phyloP scores from a whole-genome alignment of 1,140 invertebrate genomes.

The Macrocentrus cingulum region DNA sequence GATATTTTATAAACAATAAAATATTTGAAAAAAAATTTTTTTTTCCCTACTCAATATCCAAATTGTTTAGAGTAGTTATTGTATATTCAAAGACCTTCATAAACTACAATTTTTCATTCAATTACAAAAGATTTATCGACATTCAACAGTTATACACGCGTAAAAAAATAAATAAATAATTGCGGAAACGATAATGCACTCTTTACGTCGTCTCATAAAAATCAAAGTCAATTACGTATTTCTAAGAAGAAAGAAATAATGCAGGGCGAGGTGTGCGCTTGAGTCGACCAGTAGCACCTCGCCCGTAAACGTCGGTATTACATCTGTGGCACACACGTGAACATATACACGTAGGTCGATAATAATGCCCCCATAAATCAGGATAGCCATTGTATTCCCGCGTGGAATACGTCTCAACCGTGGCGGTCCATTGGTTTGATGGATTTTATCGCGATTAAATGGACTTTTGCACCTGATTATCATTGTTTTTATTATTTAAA shows the following conservation, averaged over 20 bases:
- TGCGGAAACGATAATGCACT: constrained; percentile 1
- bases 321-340: constrained; percentile 43
- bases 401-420: constrained; percentile 28
- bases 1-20: too few relatives aligned
- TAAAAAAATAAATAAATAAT: not conserved
- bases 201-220: constrained; percentile 2
- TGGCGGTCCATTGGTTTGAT: constrained; percentile 33
- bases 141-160: not conserved
- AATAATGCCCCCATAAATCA: constrained; percentile 45
- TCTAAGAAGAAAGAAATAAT: not conserved
- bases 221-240: constrained; percentile 2
- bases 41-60: too few relatives aligned
- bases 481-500: too few relatives aligned
- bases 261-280: constrained; percentile 12
- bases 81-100: too few relatives aligned
- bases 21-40: too few relatives aligned
- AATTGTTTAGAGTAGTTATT: too few relatives aligned
- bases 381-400: constrained; percentile 39
- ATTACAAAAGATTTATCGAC: not conserved
- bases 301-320: constrained; percentile 35
- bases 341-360: constrained; percentile 38
- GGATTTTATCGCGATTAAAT: constrained; percentile 30
- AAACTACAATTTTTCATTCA: too few relatives aligned
- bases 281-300: constrained; percentile 31
- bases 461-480: constrained; percentile 16